Base-by-base conservation (phyloP, 2,113 vertebrate genomes). In the Sapajus apella region DNA sequence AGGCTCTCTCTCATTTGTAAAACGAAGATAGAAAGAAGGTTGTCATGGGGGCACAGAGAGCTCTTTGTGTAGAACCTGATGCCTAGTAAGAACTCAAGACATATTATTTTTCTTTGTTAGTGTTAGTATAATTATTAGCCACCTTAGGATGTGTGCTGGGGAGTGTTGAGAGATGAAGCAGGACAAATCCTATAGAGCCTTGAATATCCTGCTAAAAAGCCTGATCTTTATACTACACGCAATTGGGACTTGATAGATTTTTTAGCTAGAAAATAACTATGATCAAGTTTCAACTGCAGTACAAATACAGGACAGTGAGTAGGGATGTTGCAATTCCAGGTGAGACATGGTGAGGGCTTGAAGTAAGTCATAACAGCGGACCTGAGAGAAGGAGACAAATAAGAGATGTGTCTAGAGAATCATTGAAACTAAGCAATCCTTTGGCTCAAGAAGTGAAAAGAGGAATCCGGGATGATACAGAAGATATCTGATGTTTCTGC, bases 81-180 rank as follows among this genome's bases (percentile, higher is more conserved):
- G 66, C 12, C 52, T 73, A 32, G 45, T 45, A 91, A 86, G 40
- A 77, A 86, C n/a, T 87, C 23, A 85, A 72, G 70, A 93, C 81
- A 66, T 94, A 64, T n/a, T 93, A 72, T 37, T 79, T 84, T 92
- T 88, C 43, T 82, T 81, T 94, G 25, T 90, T 84, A 64, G 50
- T 79, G 56, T 80, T 91, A 50, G 7, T 64, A 18, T 79, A 40
- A 30, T 77, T 93, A 73, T 91, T 43, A 76, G 66, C 16, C 52
- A 82, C 64, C 40, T 86, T 86, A 77, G 40, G 18, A 10, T 81
- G 20, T 66, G 17, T 79, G 81, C 85, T 81, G 30, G 9, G 56
- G 56, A 35, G 21, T 94, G 2, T 18, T 81, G 56, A 79, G 23
- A 94, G 73, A 40, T 7, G n/a, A 87, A 87, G 40, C 64, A 92